Base-by-base conservation (phyloP, 2,888 invertebrate species). In the Lochmaea capreae region DNA sequence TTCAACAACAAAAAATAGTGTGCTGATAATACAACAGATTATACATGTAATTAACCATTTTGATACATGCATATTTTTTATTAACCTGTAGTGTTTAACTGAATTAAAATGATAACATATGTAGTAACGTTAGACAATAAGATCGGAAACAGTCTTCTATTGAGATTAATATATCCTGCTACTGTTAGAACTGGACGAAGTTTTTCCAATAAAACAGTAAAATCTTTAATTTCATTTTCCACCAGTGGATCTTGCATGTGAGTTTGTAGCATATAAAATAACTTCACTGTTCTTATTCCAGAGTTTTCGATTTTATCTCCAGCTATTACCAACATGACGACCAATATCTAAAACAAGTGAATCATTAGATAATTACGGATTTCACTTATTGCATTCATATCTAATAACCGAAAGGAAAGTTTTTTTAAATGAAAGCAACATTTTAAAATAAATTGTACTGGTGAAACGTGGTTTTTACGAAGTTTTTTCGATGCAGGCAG, bases 251-350 rank as follows among this genome's bases (percentile, higher is more conserved):
- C 18, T 16, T 63, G 12, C 6, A 12, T 16, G 18, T 62, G n/a
- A 42, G 16, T n/a, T 63, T 39, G 18, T 6, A 63, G 9, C 18
- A 42, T 12, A 6, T 63, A 43, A 9, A 63, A 63, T 10, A 63
- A 16, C 43, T 43, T n/a, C 1, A 11, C 18, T 11, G 18, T 18
- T 12, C 14, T 63, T 16, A 43, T 42, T 5, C 62, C 62, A 39
- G 43, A 42, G 12, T 16, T n/a, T 43, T 63, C 42, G 14, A 63
- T 63, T 63, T 11, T 43, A 26, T 63, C 62, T 63, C 62, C 62
- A 3, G 62, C 33, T 42, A 63, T 42, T 18, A 42, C 12, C 43
- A 63, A 8, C 18, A 63, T 12, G 10, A 16, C 42, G 16, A 43
- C 42, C 10, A 63, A 10, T 9, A 63, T 39, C 62, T 63, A 18